phyloP scores from a whole-genome alignment of 2,113 vertebrate species.

The Phalacrocorax aristotelis region DNA sequence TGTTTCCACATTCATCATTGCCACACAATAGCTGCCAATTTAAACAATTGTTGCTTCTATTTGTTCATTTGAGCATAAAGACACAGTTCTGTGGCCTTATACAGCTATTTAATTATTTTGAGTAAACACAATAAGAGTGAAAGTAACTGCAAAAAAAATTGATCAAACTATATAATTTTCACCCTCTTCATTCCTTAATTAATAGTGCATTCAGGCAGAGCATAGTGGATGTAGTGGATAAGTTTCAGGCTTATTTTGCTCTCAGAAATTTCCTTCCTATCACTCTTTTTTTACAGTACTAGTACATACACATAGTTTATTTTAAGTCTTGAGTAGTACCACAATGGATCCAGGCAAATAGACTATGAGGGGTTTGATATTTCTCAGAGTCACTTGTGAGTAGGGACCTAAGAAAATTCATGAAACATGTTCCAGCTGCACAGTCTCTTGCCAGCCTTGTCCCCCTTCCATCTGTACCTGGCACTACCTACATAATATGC shows the following conservation, averaged over 20 bases:
- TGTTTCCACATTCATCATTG: constrained; percentile 6
- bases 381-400: not conserved
- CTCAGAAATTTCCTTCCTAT: not conserved
- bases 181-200: constrained; percentile 6
- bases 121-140: not conserved
- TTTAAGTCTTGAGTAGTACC: not conserved
- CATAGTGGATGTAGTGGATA: not conserved
- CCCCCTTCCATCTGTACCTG: not conserved
- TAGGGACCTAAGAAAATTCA: not conserved
- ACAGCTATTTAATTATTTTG: constrained; percentile 16
- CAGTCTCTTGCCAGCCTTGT: not conserved
- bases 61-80: constrained; percentile 25
- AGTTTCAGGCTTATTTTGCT: not conserved
- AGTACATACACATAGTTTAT: not conserved
- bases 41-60: not conserved
- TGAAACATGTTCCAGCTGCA: not conserved
- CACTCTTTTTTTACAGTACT: not conserved
- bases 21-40: not conserved
- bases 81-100: not conserved
- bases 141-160: not conserved
- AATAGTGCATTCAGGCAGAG: not conserved
- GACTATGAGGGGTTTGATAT: not conserved
- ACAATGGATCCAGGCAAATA: not conserved
- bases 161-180: not conserved
- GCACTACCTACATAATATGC: not conserved